Evolutionary conservation across 2,797 vertebrate genomes (phyloP).

Genomic region (Phrynocephalus forsythii): DNA sequence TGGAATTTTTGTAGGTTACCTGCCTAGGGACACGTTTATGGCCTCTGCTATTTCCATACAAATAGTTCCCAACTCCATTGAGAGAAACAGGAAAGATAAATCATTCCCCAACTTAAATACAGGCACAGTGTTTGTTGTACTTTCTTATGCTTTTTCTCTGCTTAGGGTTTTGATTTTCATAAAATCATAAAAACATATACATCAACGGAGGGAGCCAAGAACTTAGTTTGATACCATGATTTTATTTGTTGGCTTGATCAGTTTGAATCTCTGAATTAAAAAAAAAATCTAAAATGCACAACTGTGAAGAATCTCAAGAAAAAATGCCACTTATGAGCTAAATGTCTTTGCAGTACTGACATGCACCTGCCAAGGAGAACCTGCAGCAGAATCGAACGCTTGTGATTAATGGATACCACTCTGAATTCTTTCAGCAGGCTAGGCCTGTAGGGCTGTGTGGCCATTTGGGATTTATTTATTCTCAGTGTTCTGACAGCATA

Average conservation of each 20-base stretch:
- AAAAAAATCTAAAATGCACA: slow-evolving; percentile 26
- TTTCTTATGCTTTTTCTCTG: not conserved
- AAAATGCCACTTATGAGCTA: slow-evolving; percentile 26
- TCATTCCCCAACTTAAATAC: too few species aligned
- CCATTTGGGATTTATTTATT: slow-evolving; percentile 59
- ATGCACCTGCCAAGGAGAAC: slow-evolving; percentile 37
- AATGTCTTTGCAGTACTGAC: slow-evolving; percentile 32
- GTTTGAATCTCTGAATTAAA: not conserved
- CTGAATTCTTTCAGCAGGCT: slow-evolving; percentile 36
- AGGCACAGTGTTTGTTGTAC: not conserved
- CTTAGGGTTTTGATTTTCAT: not conserved
- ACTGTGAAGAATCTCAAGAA: slow-evolving; percentile 11
- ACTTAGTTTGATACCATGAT: slow-evolving; percentile 27
- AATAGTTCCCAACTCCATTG: not conserved
- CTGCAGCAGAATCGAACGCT: slow-evolving; percentile 32
- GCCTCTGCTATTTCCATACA: not conserved
- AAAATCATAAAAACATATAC: not conserved
- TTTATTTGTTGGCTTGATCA: not conserved
- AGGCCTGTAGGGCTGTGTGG: not conserved
- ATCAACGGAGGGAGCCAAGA: not conserved
- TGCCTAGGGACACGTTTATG: not conserved
- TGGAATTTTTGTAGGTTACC: not conserved
- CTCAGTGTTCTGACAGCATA: slow-evolving; percentile 43
- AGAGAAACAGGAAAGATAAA: too few species aligned
- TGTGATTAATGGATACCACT: slow-evolving; percentile 48